Conservation (phyloP, 2,888 invertebrate species). For the Dendrolimus pini region DNA sequence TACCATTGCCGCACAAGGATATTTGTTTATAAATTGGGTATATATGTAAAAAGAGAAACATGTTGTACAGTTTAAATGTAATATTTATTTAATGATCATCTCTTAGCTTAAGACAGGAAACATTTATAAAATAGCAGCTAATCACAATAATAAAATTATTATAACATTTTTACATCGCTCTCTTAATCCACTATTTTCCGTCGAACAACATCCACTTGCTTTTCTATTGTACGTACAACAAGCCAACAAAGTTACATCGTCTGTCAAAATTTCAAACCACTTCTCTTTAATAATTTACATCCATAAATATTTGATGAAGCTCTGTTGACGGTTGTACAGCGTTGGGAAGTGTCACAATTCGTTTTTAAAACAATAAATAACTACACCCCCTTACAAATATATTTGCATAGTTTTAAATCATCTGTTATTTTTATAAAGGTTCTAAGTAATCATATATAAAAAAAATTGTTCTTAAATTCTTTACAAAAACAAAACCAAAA, state of each 20-base stretch:
- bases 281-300: background rate
- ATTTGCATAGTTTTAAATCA: no score
- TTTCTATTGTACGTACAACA: constrained; percentile 11
- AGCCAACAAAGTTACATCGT: background rate
- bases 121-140: constrained; percentile 71
- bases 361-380: background rate
- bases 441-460: no score
- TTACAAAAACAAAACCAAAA: no score
- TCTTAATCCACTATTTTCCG: constrained; percentile 32
- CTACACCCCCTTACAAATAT: background rate
- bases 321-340: background rate
- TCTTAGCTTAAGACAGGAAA: constrained; percentile 69
- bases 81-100: constrained; percentile 65
- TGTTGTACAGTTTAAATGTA: constrained; percentile 30
- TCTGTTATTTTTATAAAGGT: no score
- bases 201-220: constrained; percentile 32
- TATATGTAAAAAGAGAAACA: constrained; percentile 3
- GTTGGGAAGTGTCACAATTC: background rate
- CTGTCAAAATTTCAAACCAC: background rate
- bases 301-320: background rate
- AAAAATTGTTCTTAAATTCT: no score
- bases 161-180: constrained; percentile 62
- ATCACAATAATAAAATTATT: constrained; percentile 64
- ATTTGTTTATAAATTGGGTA: background rate
- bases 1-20: no score